Percentiles rank a stretch among this genome's conserved stretches.
Evolutionary conservation across 2,888 invertebrate genomes (phyloP).

Genomic region (Leistus spinibarbis): DNA sequence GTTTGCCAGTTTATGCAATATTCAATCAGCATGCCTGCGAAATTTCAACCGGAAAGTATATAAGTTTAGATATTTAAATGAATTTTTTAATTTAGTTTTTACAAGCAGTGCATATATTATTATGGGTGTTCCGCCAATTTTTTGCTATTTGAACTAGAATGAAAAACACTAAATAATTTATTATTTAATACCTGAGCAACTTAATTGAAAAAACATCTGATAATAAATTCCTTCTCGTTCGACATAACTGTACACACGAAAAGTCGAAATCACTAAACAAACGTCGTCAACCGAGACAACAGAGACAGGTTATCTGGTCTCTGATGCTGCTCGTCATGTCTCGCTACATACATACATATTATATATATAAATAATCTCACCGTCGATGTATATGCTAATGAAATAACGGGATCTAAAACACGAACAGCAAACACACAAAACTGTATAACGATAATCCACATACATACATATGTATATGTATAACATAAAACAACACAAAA

Average conservation of each 20-base stretch:
- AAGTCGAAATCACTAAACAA: neutral
- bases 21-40: no score
- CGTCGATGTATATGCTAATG: neutral
- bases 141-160: no score
- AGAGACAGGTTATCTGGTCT: neutral
- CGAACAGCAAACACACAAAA: neutral
- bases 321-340: neutral
- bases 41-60: no score
- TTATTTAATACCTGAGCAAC: neutral
- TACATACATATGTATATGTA: neutral
- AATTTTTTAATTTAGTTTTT: no score
- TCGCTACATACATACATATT: neutral
- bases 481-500: neutral
- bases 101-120: no score
- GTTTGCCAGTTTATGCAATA: no score
- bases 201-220: neutral
- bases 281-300: neutral
- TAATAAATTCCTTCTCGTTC: neutral
- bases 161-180: neutral
- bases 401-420: neutral
- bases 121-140: no score
- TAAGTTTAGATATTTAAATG: no score
- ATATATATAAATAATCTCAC: neutral
- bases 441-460: neutral
- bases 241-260: neutral